Evolutionary conservation across 2,888 invertebrate species (phyloP).

Genomic region (Ametastegia equiseti): DNA sequence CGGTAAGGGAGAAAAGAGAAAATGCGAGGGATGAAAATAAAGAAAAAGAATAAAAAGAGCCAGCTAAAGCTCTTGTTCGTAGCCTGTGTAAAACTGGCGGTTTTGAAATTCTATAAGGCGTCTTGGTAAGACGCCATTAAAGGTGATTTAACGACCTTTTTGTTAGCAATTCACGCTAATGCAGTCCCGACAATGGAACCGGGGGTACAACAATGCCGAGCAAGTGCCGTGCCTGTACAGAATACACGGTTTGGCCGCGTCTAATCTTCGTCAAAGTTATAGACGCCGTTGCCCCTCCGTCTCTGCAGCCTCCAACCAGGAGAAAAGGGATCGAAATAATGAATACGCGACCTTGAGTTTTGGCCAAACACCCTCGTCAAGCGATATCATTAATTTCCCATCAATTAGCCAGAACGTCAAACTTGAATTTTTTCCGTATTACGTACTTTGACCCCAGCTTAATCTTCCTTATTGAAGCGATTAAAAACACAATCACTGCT

Average conservation of each 20-base stretch:
- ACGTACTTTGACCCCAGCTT: not conserved
- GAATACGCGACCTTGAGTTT: conserved; percentile 1
- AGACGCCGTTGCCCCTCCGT: too few relatives aligned
- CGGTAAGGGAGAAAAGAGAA: too few relatives aligned
- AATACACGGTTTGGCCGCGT: not conserved
- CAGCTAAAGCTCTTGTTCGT: too few relatives aligned
- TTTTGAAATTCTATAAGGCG: not conserved
- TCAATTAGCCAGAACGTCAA: conserved; percentile 1
- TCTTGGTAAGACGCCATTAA: not conserved
- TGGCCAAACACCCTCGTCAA: not conserved
- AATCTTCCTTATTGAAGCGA: not conserved
- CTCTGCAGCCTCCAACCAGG: too few relatives aligned
- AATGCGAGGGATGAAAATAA: too few relatives aligned
- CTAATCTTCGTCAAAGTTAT: conserved; percentile 39
- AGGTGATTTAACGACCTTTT: conserved; percentile 37
- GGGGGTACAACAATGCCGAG: conserved; percentile 11
- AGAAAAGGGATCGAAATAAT: conserved; percentile 24
- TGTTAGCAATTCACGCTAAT: conserved; percentile 31
- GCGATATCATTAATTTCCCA: not conserved
- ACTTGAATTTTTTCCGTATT: not conserved
- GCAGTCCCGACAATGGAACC: conserved; percentile 28
- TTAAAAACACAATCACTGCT: not conserved
- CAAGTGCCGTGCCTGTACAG: conserved; percentile 7
- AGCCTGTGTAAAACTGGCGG: too few relatives aligned
- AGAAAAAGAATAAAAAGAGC: too few relatives aligned